phyloP scores from a whole-genome alignment of 1,140 invertebrate genomes.

The Cherax quadricarinatus region DNA sequence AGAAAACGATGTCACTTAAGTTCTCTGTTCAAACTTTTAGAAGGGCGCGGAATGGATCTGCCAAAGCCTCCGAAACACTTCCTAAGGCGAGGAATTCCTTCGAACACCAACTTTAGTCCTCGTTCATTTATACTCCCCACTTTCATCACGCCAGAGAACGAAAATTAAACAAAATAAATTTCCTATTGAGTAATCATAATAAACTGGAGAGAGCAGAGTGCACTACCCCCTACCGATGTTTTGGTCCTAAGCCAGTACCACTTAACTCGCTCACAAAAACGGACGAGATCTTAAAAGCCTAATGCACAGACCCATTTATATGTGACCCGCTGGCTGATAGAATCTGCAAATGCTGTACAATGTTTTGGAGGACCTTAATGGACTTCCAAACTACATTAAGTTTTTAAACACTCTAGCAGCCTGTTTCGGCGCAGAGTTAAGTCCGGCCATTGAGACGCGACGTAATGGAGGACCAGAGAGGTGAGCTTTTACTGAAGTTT shows the following conservation, averaged over 20 bases:
- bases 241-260: conserved; percentile 70
- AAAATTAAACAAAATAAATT: conserved; percentile 47
- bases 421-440: conserved; percentile 67
- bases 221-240: conserved; percentile 32
- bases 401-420: conserved; percentile 72
- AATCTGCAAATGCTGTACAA: conserved; percentile 73
- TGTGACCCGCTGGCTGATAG: conserved; percentile 72
- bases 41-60: conserved; percentile 66
- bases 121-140: not conserved
- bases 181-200: conserved; percentile 59
- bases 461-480: conserved; percentile 67
- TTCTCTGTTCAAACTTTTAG: conserved; percentile 69
- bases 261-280: conserved; percentile 69
- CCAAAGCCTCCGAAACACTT: conserved; percentile 42
- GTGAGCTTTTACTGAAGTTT: conserved; percentile 66
- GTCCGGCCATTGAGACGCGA: conserved; percentile 65
- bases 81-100: not conserved
- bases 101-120: not conserved
- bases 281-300: conserved; percentile 73
- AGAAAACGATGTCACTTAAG: conserved; percentile 67
- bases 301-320: conserved; percentile 73
- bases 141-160: not conserved
- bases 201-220: conserved; percentile 40
- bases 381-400: conserved; percentile 73
- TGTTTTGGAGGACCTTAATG: conserved; percentile 72